A percentile compares a stretch with the other conserved stretches of the same genome.
phyloP scores from a whole-genome alignment of 2,113 vertebrate species.

The Vombatus ursinus region DNA sequence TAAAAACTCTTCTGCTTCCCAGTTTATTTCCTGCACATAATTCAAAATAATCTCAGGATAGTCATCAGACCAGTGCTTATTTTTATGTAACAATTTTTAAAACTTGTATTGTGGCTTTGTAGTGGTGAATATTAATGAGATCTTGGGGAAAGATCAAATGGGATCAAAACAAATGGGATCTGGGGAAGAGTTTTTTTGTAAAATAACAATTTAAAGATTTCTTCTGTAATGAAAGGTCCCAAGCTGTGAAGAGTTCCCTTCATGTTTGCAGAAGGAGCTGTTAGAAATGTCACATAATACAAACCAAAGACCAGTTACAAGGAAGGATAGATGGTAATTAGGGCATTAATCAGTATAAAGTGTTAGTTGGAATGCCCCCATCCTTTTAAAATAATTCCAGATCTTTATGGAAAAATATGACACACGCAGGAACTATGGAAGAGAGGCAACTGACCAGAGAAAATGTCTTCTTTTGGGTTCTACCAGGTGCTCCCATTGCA shows the following conservation, averaged over 20 bases:
- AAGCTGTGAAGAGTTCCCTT: constrained; percentile 56
- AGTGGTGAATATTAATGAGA: neutral
- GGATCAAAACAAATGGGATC: neutral
- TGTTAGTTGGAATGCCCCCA: constrained; percentile 30
- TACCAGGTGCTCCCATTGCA: constrained; percentile 60
- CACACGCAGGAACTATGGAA: constrained; percentile 19
- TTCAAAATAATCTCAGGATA: constrained; percentile 25
- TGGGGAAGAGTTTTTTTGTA: constrained; percentile 8
- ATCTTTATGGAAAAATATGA: constrained; percentile 43
- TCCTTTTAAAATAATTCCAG: constrained; percentile 36
- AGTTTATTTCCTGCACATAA: constrained; percentile 12
- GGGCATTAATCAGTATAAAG: constrained; percentile 29
- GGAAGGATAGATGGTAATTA: constrained; percentile 59
- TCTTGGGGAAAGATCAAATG: too few relatives aligned
- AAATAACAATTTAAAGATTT: constrained; percentile 45
- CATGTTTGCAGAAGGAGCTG: constrained; percentile 56
- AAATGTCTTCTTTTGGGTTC: constrained; percentile 64
- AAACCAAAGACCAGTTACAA: constrained; percentile 48
- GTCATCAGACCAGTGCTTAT: neutral
- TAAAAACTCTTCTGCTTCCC: neutral
- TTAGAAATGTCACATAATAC: constrained; percentile 7
- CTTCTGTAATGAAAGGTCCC: constrained; percentile 27
- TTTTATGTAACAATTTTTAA: constrained; percentile 1
- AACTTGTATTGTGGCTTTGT: neutral
- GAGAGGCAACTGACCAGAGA: constrained; percentile 26